phyloP scores from a whole-genome alignment of 1,140 invertebrate genomes.

The Leptonema lineaticorne region DNA sequence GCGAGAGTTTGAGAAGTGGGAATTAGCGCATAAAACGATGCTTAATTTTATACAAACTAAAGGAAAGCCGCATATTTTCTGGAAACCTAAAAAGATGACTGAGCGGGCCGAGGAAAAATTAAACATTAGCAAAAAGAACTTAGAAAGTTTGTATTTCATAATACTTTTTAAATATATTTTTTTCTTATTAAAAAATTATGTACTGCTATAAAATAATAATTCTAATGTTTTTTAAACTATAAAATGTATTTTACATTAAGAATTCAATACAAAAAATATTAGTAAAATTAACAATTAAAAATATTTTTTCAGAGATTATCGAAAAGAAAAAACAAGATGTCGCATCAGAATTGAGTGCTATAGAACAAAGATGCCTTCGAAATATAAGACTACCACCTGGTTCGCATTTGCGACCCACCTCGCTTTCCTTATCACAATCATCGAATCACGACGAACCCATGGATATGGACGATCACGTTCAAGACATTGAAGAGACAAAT shows the following conservation, averaged over 20 bases:
- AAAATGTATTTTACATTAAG: not conserved
- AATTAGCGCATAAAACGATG: slow-evolving; percentile 73
- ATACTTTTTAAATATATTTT: slow-evolving; percentile 5
- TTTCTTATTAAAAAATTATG: not conserved
- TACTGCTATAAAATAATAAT: not conserved
- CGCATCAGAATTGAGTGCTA: slow-evolving; percentile 48
- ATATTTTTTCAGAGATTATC: slow-evolving; percentile 52
- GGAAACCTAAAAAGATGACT: slow-evolving; percentile 73
- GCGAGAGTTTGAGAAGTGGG: slow-evolving; percentile 87
- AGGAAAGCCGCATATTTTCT: slow-evolving; percentile 84
- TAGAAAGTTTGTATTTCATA: slow-evolving; percentile 56
- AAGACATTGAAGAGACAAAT: not conserved
- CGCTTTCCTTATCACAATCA: slow-evolving; percentile 5
- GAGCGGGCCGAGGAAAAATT: slow-evolving; percentile 56
- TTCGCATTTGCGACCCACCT: slow-evolving; percentile 15
- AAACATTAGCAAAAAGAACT: slow-evolving; percentile 51
- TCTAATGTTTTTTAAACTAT: not conserved
- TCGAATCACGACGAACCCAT: not conserved
- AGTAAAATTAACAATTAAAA: too few species aligned
- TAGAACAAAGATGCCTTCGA: slow-evolving; percentile 49
- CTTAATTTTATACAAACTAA: slow-evolving; percentile 86
- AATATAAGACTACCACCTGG: slow-evolving; percentile 33
- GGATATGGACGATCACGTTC: not conserved
- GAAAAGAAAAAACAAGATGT: slow-evolving; percentile 50
- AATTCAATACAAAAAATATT: not conserved